Percentiles rank a stretch among this genome's conserved stretches.
phyloP scores from a whole-genome alignment of 2,797 vertebrate species.

The Graptemys geographica region DNA sequence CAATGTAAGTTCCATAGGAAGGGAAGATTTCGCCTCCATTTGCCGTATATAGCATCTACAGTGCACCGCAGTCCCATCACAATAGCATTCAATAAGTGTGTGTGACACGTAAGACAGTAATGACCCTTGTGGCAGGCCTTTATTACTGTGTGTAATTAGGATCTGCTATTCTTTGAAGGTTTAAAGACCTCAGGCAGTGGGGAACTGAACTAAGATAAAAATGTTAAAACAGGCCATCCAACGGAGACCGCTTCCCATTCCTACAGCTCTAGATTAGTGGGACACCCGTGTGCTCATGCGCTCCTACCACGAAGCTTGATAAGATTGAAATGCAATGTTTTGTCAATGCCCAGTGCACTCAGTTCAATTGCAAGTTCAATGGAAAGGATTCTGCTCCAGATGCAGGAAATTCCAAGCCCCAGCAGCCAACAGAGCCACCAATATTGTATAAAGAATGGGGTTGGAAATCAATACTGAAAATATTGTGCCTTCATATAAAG shows the following conservation, averaged over 20 bases:
- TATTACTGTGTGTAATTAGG: neutral
- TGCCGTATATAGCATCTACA: neutral
- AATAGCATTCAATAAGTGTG: neutral
- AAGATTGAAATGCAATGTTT: too few species aligned
- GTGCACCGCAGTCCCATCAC: neutral
- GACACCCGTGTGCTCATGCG: fast-evolving
- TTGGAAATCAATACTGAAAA: neutral
- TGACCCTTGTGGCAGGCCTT: neutral
- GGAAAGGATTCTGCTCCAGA: neutral
- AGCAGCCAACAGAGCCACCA: slow-evolving; percentile 9
- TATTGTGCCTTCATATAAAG: neutral
- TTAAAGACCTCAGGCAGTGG: neutral
- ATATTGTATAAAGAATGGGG: neutral
- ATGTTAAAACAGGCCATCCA: neutral
- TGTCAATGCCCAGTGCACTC: fast-evolving
- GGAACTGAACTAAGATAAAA: neutral
- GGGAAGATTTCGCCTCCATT: neutral
- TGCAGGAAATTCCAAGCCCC: neutral
- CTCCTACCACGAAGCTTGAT: neutral
- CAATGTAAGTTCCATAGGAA: neutral
- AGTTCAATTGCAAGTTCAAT: neutral
- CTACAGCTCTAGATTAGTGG: fast-evolving
- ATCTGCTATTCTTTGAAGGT: neutral
- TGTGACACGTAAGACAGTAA: neutral
- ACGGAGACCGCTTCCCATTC: neutral